Evolutionary conservation across 2,113 vertebrate species (phyloP).

Genomic region (Casuarius casuarius): DNA sequence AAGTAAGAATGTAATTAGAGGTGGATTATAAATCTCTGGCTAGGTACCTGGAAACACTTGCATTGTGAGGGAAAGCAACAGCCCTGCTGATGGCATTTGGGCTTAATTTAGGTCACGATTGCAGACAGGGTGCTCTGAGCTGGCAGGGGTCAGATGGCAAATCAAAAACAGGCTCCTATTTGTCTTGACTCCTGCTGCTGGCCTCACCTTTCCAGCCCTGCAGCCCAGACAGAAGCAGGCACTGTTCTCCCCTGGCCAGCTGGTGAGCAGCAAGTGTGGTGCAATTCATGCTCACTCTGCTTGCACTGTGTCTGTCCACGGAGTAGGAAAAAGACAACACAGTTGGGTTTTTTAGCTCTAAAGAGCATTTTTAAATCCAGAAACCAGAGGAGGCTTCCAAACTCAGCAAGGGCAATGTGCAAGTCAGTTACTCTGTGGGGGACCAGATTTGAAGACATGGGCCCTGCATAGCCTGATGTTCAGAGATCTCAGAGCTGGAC

Average conservation of each 20-base stretch:
- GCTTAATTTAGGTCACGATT: slow-evolving; percentile 58
- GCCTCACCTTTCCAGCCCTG: slow-evolving; percentile 52
- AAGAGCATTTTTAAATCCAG: not conserved
- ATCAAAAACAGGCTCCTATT: slow-evolving; percentile 68
- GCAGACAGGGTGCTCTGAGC: slow-evolving; percentile 60
- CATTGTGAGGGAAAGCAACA: slow-evolving; percentile 48
- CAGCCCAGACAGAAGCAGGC: slow-evolving; percentile 58
- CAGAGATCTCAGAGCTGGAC: not conserved
- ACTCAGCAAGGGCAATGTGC: not conserved
- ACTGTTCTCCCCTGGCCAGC: slow-evolving; percentile 61
- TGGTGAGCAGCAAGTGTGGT: slow-evolving; percentile 53
- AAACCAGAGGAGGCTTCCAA: not conserved
- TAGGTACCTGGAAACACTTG: slow-evolving; percentile 51
- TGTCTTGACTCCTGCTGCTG: slow-evolving; percentile 65
- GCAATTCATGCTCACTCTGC: not conserved
- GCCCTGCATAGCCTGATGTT: not conserved
- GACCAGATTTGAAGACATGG: not conserved
- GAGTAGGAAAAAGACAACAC: not conserved
- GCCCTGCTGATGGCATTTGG: slow-evolving; percentile 38
- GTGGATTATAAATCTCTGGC: slow-evolving; percentile 70
- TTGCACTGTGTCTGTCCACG: not conserved
- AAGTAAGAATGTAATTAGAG: slow-evolving; percentile 66
- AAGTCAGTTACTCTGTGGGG: not conserved
- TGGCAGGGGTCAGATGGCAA: slow-evolving; percentile 70
- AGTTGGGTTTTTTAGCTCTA: not conserved